These are phyloP conservation scores for Rhagonycha fulva DNA, from an alignment of 2,888 invertebrate species.

Conservation along the genomic window DNA sequence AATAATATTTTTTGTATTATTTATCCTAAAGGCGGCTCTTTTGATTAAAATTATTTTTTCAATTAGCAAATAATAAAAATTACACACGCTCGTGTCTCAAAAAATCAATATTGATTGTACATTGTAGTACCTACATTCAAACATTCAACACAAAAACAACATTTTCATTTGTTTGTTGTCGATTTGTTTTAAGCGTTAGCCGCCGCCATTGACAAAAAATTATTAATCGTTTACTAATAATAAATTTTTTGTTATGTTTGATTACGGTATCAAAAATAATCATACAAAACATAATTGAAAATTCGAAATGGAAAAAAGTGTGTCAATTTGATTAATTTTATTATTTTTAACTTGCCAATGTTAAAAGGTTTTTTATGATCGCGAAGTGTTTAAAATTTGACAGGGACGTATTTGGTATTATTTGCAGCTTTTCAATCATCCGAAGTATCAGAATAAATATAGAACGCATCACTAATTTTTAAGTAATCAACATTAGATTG, in stretches of 20 bases:
- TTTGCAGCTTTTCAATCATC: not conserved
- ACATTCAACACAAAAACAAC: not conserved
- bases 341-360: not conserved
- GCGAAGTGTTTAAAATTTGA: not conserved
- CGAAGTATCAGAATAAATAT: not conserved
- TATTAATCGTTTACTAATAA: not conserved
- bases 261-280: not conserved
- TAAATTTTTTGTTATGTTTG: not conserved
- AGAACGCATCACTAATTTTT: not conserved
- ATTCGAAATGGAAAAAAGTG: not conserved
- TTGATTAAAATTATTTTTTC: not conserved
- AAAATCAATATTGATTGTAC: not conserved
- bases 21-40: not conserved
- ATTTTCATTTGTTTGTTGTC: not conserved
- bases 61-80: not conserved
- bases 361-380: not conserved
- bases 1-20: not conserved
- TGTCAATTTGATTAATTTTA: not conserved
- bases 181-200: not conserved
- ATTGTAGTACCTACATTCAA: not conserved
- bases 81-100: not conserved
- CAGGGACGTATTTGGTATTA: not conserved
- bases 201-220: not conserved
- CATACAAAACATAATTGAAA: not conserved
- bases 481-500: not conserved